Evolutionary conservation across 2,113 vertebrate species (phyloP).

Genomic region (Micromys minutus): DNA sequence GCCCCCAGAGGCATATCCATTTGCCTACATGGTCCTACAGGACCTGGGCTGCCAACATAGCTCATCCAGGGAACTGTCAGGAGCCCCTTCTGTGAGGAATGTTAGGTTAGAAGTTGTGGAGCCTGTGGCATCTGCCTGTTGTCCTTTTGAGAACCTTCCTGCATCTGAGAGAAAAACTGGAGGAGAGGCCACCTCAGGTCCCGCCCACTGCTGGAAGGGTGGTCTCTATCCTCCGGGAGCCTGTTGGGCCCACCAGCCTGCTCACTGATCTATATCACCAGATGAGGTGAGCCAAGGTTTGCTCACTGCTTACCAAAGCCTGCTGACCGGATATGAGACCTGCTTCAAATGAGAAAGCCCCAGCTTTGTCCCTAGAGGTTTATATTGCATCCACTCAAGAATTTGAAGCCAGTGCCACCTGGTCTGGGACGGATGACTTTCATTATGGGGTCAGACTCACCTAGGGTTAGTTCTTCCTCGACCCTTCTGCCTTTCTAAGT

Average conservation of each 20-base stretch:
- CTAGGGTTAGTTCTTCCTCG: not conserved
- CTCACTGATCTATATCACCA: not conserved
- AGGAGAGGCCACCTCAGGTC: not conserved
- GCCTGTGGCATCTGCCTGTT: not conserved
- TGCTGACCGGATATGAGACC: not conserved
- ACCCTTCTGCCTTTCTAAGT: slow-evolving; percentile 54
- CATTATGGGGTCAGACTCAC: not conserved
- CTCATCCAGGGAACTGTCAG: not conserved
- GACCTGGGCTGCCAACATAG: not conserved
- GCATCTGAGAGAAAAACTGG: not conserved
- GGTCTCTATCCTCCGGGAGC: not conserved
- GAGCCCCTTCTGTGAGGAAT: not conserved
- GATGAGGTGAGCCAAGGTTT: not conserved
- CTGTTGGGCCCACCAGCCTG: not conserved
- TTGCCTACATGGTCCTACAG: not conserved
- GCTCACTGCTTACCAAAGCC: not conserved
- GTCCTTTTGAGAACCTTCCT: not conserved
- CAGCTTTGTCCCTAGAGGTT: not conserved
- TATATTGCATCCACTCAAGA: not conserved
- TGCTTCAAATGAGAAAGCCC: not conserved
- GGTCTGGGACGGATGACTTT: not conserved
- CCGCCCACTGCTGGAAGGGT: not conserved
- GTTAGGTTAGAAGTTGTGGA: not conserved
- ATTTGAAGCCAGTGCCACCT: not conserved
- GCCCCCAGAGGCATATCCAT: not conserved